These are phyloP conservation scores for Ochotona princeps DNA, from an alignment of 2,113 vertebrate genomes.

Conservation along the genomic window DNA sequence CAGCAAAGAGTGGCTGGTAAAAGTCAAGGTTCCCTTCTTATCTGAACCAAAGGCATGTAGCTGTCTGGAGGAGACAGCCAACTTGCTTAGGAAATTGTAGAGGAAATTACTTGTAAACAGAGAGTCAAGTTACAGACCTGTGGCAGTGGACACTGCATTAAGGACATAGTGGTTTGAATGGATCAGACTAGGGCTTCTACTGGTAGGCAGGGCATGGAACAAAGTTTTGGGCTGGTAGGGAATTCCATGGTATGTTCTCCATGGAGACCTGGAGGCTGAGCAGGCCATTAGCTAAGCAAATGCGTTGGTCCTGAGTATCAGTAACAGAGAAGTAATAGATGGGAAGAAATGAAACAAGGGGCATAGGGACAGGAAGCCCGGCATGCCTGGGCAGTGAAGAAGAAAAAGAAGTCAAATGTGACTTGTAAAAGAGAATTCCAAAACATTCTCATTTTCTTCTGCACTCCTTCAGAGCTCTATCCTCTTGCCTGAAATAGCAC, in stretches of 20 bases:
- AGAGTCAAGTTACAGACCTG: not conserved
- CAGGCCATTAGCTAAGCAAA: too few species aligned
- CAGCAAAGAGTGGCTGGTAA: not conserved
- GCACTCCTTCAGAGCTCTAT: not conserved
- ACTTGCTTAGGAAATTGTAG: not conserved
- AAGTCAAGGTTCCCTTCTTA: not conserved
- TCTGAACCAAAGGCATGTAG: not conserved
- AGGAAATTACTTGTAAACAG: too few species aligned
- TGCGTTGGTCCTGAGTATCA: not conserved
- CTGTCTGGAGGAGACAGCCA: not conserved
- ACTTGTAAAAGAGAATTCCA: not conserved
- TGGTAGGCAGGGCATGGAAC: not conserved
- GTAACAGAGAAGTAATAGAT: too few species aligned
- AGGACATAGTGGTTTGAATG: too few species aligned
- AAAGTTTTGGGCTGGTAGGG: not conserved
- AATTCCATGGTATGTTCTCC: not conserved
- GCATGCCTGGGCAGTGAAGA: not conserved
- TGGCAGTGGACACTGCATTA: too few species aligned
- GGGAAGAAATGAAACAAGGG: not conserved
- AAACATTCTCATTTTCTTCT: too few species aligned
- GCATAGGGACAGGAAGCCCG: not conserved
- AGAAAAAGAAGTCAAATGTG: not conserved
- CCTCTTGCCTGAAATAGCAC: too few species aligned
- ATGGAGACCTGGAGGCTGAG: not conserved
- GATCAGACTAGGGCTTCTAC: not conserved